Base-by-base conservation (phyloP, 1,140 invertebrate species). In the Teleopsis dalmanni region DNA sequence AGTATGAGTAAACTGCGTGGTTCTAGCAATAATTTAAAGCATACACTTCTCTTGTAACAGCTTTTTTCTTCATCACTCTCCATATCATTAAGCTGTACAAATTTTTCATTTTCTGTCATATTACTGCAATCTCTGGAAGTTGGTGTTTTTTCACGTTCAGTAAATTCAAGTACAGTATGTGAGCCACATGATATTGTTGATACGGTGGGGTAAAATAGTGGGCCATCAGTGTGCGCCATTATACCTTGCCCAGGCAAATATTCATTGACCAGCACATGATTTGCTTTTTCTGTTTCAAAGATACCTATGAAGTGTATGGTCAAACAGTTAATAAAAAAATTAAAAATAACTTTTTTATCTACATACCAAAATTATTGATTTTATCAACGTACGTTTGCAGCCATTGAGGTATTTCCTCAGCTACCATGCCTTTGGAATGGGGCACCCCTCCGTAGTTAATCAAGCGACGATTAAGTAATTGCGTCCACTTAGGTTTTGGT, bases 361-460 rank as follows among this genome's bases (percentile, higher is more conserved):
- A 14, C 34, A 31, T 25, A 50, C 51, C 59, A 5, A 93, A 65
- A 9, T 72, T 62, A 51, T 78, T 73, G 31, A 98, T 81, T 75
- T 80, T 85, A n/a, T 87, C 73, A 16, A 90, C 73, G 58, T 84
- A 88, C 8, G 58, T 72, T 53, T 83, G 71, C 3, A 98, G 73
- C 93, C 94, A 98, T 49, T 69, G 56, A 18, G 94, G 93, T 56
- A 98, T 82, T 54, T 79, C 70, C 72, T 97, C 93, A n/a, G 85
- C 81, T 54, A 97, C 83, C 91, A 97, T 96, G 47, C 94, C 94
- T 67, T 93, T 94, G 3, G 78, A 76, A 71, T 95, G 91, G 5
- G 92, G 93, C 34, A 94, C 75, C 0, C 95, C 94, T 59, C 95
- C 95, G 85, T 95, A 98, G 72, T 98, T 96, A 73, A 98, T 92